phyloP scores from a whole-genome alignment of 2,888 invertebrate genomes.

The Koerneria pararmatus region DNA sequence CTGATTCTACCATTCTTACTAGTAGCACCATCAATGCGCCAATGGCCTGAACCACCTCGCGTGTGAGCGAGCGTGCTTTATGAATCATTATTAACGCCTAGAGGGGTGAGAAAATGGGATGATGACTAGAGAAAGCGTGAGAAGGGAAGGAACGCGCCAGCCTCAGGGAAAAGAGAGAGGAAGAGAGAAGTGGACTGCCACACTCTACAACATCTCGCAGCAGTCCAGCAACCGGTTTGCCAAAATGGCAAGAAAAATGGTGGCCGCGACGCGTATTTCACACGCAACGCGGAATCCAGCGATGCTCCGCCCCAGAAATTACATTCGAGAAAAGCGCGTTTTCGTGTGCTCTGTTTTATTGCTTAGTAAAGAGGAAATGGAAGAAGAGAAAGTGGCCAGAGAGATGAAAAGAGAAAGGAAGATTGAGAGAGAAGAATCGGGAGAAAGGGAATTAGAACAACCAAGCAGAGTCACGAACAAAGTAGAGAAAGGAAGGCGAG shows the following conservation, averaged over 20 bases:
- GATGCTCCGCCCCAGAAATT: background rate
- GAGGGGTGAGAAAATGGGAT: background rate
- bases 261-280: background rate
- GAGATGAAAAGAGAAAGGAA: background rate
- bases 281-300: background rate
- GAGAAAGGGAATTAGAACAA: background rate
- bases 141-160: background rate
- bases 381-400: conserved; percentile 1
- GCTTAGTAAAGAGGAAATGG: background rate
- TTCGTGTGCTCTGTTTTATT: no score
- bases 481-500: background rate
- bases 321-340: no score
- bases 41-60: background rate
- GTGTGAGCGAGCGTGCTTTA: background rate
- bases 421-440: background rate
- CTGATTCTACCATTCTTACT: background rate
- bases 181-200: background rate
- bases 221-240: background rate
- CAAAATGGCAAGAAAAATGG: background rate
- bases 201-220: background rate
- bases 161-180: conserved; percentile 11
- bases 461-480: background rate
- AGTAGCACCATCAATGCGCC: conserved; percentile 6
- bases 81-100: no score
- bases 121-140: background rate